A percentile compares a stretch with the other conserved stretches of the same genome.
These are phyloP conservation scores for Odocoileus hemionus DNA, from an alignment of 2,113 vertebrate genomes.

Conservation along the genomic window DNA sequence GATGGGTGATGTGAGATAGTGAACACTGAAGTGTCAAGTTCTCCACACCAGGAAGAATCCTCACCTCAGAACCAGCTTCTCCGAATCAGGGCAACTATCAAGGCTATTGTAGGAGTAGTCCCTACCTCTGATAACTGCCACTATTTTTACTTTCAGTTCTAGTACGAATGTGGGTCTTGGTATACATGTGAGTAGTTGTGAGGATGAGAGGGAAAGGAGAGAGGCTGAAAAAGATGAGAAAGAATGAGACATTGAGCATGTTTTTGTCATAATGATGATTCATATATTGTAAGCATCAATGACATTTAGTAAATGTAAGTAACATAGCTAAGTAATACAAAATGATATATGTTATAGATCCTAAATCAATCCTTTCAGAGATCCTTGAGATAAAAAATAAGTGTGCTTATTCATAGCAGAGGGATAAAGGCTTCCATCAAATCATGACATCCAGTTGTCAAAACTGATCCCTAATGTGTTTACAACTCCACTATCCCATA, in stretches of 20 bases:
- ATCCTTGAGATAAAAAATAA: conserved; percentile 19
- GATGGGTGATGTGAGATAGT: not conserved
- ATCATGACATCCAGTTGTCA: conserved; percentile 35
- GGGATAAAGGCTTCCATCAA: conserved; percentile 7
- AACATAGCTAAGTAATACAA: conserved; percentile 11
- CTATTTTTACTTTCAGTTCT: not conserved
- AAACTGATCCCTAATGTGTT: conserved; percentile 16
- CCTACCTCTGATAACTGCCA: not conserved
- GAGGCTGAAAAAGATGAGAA: conserved; percentile 31
- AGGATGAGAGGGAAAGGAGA: not conserved
- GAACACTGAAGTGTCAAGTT: not conserved
- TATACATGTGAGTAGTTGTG: not conserved
- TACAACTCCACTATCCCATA: not conserved
- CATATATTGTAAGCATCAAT: conserved; percentile 17
- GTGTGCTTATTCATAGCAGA: conserved; percentile 14
- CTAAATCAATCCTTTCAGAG: conserved; percentile 1
- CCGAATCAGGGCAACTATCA: not conserved
- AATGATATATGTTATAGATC: not conserved
- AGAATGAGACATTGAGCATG: not conserved
- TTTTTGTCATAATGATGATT: conserved; percentile 24
- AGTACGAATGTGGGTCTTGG: not conserved
- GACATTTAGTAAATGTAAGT: conserved; percentile 8
- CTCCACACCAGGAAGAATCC: not conserved
- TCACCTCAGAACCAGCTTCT: not conserved
- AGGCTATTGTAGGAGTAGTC: not conserved